Base-by-base conservation (phyloP, 2,888 invertebrate species). In the Conistra vaccinii region DNA sequence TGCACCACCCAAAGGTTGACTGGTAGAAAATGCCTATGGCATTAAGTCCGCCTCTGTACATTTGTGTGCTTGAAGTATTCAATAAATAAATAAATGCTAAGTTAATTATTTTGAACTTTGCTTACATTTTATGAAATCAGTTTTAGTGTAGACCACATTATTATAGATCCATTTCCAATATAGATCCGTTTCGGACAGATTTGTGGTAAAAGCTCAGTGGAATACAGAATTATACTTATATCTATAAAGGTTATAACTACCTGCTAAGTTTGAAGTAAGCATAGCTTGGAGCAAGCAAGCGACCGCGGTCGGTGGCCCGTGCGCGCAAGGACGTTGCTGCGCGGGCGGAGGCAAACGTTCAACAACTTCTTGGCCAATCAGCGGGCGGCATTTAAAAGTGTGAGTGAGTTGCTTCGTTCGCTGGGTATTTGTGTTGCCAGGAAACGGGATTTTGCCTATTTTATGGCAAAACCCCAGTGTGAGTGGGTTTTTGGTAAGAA, bases 271-370 rank as follows among this genome's bases (percentile, higher is more conserved):
- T 89, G 83, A 87, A 87, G 83, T 88, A 85, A 87, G 85, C 85
- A 83, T 86, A 88, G 89, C 86, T 87, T 83, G 81, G 84, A 88
- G 88, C 89, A 89, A 87, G 90, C 90, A 89, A 87, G 90, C 90
- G 73, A 72, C 76, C 87, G 92, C 94, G 96, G 96, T 96, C 96
- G 95, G 92, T 95, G 93, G 88, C 93, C 90, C 89, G 89, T 89
- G 93, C 91, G 90, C 93, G 96, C 96, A 96, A 96, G 96, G 96
- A 96, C 96, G 96, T 96, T 94, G 94, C 92, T 94, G 96, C 95
- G 96, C 95, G 95, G 95, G 96, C 94, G 95, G 94, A 90, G 91
- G 93, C 87, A 90, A 89, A 86, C 89, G 89, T 89, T 90, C 91
- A 88, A 92, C 91, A 88, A 90, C 91, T 89, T 93, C 91, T 93